phyloP scores from a whole-genome alignment of 1,140 invertebrate genomes.

The Calephelis virginiensis region DNA sequence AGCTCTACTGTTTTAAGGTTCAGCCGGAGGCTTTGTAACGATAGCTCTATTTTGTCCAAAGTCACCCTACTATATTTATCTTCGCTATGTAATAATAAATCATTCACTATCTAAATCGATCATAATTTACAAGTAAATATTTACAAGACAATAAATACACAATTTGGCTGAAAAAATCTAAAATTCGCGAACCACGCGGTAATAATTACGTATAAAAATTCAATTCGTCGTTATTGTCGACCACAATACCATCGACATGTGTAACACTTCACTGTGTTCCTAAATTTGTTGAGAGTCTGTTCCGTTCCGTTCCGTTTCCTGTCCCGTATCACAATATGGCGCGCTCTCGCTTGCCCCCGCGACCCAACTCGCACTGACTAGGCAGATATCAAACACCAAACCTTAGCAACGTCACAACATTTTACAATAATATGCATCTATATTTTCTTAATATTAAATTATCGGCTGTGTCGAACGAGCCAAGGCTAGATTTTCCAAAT shows the following conservation, averaged over 20 bases:
- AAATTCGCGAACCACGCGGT: conserved; percentile 29
- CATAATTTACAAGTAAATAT: conserved; percentile 67
- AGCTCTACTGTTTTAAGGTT: too few species aligned
- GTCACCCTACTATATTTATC: conserved; percentile 30
- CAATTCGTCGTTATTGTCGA: conserved; percentile 45
- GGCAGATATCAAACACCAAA: conserved; percentile 30
- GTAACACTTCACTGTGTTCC: conserved; percentile 39
- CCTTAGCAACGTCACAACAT: conserved; percentile 16
- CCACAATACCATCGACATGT: conserved; percentile 30
- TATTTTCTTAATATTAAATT: not conserved
- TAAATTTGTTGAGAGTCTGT: conserved; percentile 45
- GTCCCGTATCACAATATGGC: conserved; percentile 17
- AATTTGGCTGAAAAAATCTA: conserved; percentile 61
- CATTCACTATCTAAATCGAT: conserved; percentile 70
- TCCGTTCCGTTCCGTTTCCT: conserved; percentile 22
- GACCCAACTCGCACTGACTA: conserved; percentile 54
- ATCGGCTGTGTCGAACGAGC: too few species aligned
- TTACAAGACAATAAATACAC: conserved; percentile 72
- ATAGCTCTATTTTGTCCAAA: too few species aligned
- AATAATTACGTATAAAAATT: conserved; percentile 25
- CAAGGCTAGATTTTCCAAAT: too few species aligned
- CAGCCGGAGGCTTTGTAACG: too few species aligned
- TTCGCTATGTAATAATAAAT: conserved; percentile 45
- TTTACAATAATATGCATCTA: conserved; percentile 5
- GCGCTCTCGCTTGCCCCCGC: conserved; percentile 17